These are phyloP conservation scores for Amiota mariae DNA, from an alignment of 2,888 invertebrate species.

Conservation along the genomic window DNA sequence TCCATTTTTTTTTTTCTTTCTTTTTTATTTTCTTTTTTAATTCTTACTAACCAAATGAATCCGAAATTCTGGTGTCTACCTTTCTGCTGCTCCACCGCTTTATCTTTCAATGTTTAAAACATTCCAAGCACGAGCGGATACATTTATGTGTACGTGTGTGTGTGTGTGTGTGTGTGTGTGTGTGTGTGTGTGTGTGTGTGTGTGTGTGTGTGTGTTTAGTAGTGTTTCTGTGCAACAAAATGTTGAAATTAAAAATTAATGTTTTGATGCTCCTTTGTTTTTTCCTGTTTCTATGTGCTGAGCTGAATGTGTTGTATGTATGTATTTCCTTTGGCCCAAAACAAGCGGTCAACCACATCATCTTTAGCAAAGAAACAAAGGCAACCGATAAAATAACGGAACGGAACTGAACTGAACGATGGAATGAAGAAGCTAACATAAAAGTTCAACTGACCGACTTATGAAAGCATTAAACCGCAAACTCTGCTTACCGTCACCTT, in stretches of 20 bases:
- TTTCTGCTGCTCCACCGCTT: too few species aligned
- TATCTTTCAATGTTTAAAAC: neutral
- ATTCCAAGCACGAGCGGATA: constrained; percentile 44
- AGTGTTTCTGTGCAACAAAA: constrained; percentile 53
- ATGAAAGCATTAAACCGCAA: constrained; percentile 29
- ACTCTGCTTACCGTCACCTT: neutral
- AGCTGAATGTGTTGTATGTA: constrained; percentile 34
- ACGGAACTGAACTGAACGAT: neutral
- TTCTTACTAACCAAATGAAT: neutral
- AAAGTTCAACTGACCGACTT: constrained; percentile 20
- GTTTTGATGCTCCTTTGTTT: constrained; percentile 21
- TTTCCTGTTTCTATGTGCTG: constrained; percentile 31
- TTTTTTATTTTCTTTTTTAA: neutral
- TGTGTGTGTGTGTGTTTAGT: constrained; percentile 53
- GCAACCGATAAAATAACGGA: constrained; percentile 19
- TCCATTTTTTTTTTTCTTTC: neutral
- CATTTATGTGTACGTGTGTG: too few species aligned
- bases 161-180: too few species aligned
- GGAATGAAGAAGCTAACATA: neutral
- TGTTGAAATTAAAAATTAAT: constrained; percentile 66
- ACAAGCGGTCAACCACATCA: constrained; percentile 28
- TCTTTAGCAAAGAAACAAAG: neutral
- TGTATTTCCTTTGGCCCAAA: constrained; percentile 22
- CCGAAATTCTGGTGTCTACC: too few species aligned
- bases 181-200: too few species aligned